These are phyloP conservation scores for Brachystomella parvula DNA, from an alignment of 1,140 invertebrate species.

Conservation along the genomic window DNA sequence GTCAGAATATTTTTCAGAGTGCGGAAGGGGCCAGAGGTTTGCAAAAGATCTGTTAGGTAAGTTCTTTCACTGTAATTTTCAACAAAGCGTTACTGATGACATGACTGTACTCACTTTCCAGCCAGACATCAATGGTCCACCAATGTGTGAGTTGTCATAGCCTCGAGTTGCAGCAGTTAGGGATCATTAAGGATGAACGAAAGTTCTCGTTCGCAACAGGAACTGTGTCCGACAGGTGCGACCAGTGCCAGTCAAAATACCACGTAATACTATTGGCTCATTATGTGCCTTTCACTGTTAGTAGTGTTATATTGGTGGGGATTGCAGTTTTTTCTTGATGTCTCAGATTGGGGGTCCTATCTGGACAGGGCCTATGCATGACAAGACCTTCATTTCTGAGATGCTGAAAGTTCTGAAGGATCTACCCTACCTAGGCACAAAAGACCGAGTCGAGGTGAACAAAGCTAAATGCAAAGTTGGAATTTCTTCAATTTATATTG, in stretches of 20 bases:
- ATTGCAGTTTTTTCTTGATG: conserved; percentile 4
- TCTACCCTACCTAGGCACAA: conserved; percentile 32
- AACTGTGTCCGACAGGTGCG: conserved; percentile 57
- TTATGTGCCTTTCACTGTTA: conserved; percentile 1
- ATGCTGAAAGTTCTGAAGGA: conserved; percentile 44
- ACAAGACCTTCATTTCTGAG: conserved; percentile 62
- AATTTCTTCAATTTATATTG: background rate
- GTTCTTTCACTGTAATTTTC: conserved; percentile 11
- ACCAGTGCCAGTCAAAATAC: conserved; percentile 64
- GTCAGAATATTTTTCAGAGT: conserved; percentile 87
- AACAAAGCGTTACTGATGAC: conserved; percentile 1
- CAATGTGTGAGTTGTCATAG: conserved; percentile 82
- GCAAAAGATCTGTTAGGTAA: conserved; percentile 72
- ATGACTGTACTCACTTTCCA: conserved; percentile 42
- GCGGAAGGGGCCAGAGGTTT: conserved; percentile 64
- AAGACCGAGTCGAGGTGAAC: conserved; percentile 23
- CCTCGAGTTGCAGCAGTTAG: conserved; percentile 65
- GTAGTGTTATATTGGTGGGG: background rate
- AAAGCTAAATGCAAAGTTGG: background rate
- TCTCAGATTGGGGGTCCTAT: conserved; percentile 80
- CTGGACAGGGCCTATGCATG: conserved; percentile 79
- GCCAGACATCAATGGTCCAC: conserved; percentile 76
- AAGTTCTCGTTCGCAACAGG: conserved; percentile 43
- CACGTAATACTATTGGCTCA: conserved; percentile 49
- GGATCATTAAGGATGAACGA: conserved; percentile 47